Conservation (phyloP, 2,113 vertebrate species). For the Serilophus lunatus region DNA sequence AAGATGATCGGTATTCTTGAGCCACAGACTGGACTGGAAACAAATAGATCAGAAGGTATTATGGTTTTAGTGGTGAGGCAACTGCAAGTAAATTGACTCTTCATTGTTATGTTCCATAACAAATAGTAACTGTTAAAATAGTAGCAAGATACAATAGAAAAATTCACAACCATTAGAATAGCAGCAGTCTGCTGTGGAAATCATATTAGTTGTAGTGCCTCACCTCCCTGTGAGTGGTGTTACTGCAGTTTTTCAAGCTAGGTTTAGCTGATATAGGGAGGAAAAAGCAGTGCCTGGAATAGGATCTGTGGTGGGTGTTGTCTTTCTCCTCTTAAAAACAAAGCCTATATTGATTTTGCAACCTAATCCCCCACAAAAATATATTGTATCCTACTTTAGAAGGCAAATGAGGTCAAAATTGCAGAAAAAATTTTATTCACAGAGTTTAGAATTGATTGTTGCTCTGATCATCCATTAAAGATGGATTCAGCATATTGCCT, state of each 20-base stretch:
- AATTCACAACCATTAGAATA: neutral
- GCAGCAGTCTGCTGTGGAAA: neutral
- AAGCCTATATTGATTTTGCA: neutral
- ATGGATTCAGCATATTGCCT: neutral
- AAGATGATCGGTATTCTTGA: neutral
- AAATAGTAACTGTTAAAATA: neutral
- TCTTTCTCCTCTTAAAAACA: neutral
- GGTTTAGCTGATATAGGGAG: neutral
- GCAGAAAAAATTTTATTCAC: neutral
- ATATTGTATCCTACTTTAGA: slow-evolving; percentile 2
- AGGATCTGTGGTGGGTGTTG: neutral
- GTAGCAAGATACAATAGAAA: neutral
- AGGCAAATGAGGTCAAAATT: neutral
- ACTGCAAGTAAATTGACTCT: neutral
- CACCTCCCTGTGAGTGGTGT: neutral
- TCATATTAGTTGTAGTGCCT: neutral
- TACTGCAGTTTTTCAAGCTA: neutral
- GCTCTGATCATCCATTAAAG: neutral
- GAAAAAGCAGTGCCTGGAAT: neutral
- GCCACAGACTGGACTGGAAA: neutral
- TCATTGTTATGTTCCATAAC: neutral
- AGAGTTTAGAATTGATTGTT: neutral
- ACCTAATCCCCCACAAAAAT: neutral
- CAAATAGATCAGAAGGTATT: neutral
- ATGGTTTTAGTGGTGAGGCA: neutral